phyloP scores from a whole-genome alignment of 2,888 invertebrate genomes.

The Himalopsyche anomala region DNA sequence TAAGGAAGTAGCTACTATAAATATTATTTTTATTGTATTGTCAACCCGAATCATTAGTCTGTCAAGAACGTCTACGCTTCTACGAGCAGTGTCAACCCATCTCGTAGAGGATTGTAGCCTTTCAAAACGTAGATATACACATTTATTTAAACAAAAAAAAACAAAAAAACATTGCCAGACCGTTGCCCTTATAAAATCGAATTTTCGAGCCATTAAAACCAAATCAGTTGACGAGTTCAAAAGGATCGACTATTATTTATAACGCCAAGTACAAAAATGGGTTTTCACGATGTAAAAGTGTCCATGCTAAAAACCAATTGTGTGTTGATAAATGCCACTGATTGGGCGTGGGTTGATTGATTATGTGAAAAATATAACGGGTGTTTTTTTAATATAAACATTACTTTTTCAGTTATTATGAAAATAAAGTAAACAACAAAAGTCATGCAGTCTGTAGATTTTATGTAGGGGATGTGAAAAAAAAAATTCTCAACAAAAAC shows the following conservation, averaged over 20 bases:
- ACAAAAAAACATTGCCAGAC: neutral
- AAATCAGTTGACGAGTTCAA: neutral
- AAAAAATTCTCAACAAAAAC: too few relatives aligned
- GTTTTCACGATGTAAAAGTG: neutral
- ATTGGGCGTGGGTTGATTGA: neutral
- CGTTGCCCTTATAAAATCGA: neutral
- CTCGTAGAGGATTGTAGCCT: conserved; percentile 7
- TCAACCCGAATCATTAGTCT: conserved; percentile 25
- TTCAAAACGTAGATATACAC: conserved; percentile 26
- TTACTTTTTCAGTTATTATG: neutral
- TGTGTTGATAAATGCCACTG: neutral
- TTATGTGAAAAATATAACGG: neutral
- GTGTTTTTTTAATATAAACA: neutral
- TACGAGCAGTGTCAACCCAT: neutral
- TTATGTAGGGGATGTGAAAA: too few relatives aligned
- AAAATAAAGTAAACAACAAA: neutral
- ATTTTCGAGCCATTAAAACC: neutral
- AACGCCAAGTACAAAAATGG: neutral
- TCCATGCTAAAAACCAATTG: neutral
- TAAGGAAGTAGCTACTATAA: too few relatives aligned
- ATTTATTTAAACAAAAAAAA: neutral
- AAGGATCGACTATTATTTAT: neutral
- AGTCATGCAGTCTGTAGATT: neutral
- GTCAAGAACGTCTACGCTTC: conserved; percentile 18
- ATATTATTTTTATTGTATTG: too few relatives aligned